phyloP scores from a whole-genome alignment of 2,797 vertebrate genomes.

The Poecilia velifera region DNA sequence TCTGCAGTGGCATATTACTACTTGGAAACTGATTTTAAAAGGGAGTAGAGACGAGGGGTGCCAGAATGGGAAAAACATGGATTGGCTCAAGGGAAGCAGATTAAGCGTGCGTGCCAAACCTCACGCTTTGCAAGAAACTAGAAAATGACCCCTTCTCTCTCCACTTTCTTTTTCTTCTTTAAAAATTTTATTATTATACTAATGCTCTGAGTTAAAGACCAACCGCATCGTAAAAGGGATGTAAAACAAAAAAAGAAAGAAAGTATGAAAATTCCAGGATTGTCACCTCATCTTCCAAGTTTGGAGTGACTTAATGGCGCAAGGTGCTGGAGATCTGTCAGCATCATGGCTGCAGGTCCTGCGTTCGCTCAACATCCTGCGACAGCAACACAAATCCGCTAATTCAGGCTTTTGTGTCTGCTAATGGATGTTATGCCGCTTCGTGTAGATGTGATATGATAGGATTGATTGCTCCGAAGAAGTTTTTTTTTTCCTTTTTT shows the following conservation, averaged over 20 bases:
- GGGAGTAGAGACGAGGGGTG: slow-evolving; percentile 58
- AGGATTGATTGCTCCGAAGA: slow-evolving; percentile 77
- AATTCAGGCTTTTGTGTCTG: slow-evolving; percentile 73
- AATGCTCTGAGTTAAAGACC: slow-evolving; percentile 74
- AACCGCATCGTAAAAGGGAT: slow-evolving; percentile 66
- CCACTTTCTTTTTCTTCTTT: too few species aligned
- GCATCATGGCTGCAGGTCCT: slow-evolving; percentile 66
- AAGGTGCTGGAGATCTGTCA: slow-evolving; percentile 23
- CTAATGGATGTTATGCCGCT: slow-evolving; percentile 73
- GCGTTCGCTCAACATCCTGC: slow-evolving; percentile 66
- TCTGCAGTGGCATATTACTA: slow-evolving; percentile 76
- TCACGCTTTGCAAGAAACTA: slow-evolving; percentile 80
- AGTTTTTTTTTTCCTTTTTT: too few species aligned
- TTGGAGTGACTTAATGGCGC: slow-evolving; percentile 35
- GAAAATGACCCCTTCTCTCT: slow-evolving; percentile 64
- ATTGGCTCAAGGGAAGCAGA: slow-evolving; percentile 75
- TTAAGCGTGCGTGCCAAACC: slow-evolving; percentile 77
- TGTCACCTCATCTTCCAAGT: slow-evolving; percentile 64
- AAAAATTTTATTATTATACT: slow-evolving; percentile 48
- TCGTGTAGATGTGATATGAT: slow-evolving; percentile 73
- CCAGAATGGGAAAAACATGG: slow-evolving; percentile 82
- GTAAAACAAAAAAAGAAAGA: slow-evolving; percentile 2
- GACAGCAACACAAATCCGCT: slow-evolving; percentile 74
- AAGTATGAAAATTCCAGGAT: slow-evolving; percentile 72
- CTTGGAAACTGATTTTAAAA: slow-evolving; percentile 81